Conservation (phyloP, 2,888 invertebrate species). For the Mechanitis mazaeus region DNA sequence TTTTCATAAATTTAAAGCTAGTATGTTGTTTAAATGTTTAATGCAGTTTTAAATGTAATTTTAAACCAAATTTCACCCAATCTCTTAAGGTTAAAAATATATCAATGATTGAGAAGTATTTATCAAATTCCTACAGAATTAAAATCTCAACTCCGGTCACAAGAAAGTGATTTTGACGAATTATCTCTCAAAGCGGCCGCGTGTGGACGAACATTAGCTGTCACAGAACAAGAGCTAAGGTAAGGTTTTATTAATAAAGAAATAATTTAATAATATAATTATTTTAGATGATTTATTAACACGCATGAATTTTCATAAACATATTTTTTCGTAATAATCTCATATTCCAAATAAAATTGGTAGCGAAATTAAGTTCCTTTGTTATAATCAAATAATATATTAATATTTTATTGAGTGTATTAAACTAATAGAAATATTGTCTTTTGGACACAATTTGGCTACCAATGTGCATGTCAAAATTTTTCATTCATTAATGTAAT, state of each 20-base stretch:
- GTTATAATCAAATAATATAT: constrained; percentile 8
- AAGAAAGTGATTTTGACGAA: constrained; percentile 53
- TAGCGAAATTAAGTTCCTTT: constrained; percentile 59
- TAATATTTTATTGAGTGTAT: constrained; percentile 12
- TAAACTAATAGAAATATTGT: constrained; percentile 49
- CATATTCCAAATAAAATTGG: constrained; percentile 46
- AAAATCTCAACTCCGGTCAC: constrained; percentile 55
- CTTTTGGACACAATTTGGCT: constrained; percentile 72
- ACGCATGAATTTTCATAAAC: not conserved
- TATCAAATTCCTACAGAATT: constrained; percentile 45
- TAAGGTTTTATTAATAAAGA: constrained; percentile 32
- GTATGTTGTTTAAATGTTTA: no score
- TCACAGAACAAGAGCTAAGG: constrained; percentile 69
- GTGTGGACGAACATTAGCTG: constrained; percentile 61
- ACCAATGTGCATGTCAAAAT: constrained; percentile 54
- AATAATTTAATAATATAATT: not conserved
- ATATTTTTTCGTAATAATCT: constrained; percentile 12
- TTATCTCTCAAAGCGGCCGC: constrained; percentile 56
- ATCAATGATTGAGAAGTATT: not conserved
- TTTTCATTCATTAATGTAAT: constrained; percentile 28
- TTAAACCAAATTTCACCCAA: no score
- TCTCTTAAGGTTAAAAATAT: not conserved
- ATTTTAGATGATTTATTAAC: not conserved
- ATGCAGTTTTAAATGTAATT: no score
- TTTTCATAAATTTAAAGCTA: no score